Base-by-base conservation (phyloP, 2,888 invertebrate genomes). In the Pyrgus malvae region DNA sequence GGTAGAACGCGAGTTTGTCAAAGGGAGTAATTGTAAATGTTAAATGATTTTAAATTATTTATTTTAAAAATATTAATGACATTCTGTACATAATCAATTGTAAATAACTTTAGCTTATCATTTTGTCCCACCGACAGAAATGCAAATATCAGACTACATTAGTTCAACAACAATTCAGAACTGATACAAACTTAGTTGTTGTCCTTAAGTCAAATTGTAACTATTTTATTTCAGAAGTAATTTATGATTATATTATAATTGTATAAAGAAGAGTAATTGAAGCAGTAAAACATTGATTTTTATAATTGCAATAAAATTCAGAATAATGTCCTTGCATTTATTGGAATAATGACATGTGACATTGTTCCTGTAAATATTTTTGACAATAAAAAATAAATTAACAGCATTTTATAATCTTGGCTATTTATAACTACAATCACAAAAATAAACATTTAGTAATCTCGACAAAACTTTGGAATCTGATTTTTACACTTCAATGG, bases 11-110 rank as follows among this genome's bases (percentile, higher is more conserved):
- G 67, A 64, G 63, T 61, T 68, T 65, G 70, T 54, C 54, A 41
- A 46, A 64, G 67, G 65, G 61, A 66, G 66, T 67, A 68, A 69
- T 70, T 76, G 73, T 76, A 77, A 66, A 78, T 74, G 73, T 76
- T 75, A 70, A 76, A 73, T 72, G 68, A 76, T 78, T 80, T 80
- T 78, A 81, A 81, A 83, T 82, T 83, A 84, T 86, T 82, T 80
- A 78, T 81, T 69, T 71, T 73, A 70, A 76, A 76, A 68, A 65
- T 72, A 66, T 68, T 67, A 54, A 66, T 74, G 74, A 75, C 71
- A 73, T 69, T 54, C 60, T 76, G 70, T 72, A 71, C 61, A 64
- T 67, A 66, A 66, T 62, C 62, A 64, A 65, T 65, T 68, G 66
- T 80, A 78, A 74, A 78, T 80, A 77, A 65, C 67, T 67, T n/a